A percentile compares a stretch with the other conserved stretches of the same genome.
These are phyloP conservation scores for Rhopalosiphum maidis DNA, from an alignment of 1,140 invertebrate genomes.

Conservation along the genomic window DNA sequence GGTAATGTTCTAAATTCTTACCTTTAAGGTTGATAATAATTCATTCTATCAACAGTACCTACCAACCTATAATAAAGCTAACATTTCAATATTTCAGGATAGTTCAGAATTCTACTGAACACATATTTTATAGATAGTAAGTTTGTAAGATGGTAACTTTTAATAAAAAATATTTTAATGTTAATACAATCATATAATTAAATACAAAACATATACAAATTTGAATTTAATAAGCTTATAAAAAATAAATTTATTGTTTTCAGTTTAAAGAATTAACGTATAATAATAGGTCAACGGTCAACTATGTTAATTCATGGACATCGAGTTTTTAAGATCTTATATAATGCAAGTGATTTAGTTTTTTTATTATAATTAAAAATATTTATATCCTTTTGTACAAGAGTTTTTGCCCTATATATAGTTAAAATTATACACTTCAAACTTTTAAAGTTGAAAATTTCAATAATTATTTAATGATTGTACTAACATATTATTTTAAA, in stretches of 20 bases:
- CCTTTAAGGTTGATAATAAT: background rate
- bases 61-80: background rate
- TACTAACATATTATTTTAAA: background rate
- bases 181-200: background rate
- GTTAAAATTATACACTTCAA: background rate
- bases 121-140: too few relatives aligned
- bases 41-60: background rate
- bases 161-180: background rate
- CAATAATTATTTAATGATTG: background rate
- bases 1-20: background rate
- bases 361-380: background rate
- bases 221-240: background rate
- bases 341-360: background rate
- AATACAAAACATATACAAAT: background rate
- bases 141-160: too few relatives aligned
- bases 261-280: background rate
- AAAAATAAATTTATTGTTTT: background rate
- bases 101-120: background rate
- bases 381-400: background rate
- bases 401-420: background rate
- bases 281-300: background rate
- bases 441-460: background rate
- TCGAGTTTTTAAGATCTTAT: background rate
- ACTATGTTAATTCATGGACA: background rate
- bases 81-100: background rate